Evolutionary conservation across 2,113 vertebrate species (phyloP).

Genomic region (Hyla sarda): DNA sequence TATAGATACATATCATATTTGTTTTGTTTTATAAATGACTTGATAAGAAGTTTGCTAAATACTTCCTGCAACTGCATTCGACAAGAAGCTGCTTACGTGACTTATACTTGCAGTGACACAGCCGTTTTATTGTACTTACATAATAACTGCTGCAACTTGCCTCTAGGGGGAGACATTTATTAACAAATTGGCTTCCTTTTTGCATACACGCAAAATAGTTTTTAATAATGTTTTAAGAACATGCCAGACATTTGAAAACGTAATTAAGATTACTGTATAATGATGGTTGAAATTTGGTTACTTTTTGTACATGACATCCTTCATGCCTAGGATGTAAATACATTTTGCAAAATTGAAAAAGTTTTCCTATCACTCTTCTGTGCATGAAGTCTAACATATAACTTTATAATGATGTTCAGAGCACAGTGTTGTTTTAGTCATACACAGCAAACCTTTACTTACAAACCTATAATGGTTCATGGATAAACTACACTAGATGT

Average conservation of each 20-base stretch:
- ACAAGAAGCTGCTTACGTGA: background rate
- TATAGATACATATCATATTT: too few species aligned
- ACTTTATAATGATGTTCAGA: background rate
- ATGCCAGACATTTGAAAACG: background rate
- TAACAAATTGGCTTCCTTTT: constrained; percentile 12
- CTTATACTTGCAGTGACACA: background rate
- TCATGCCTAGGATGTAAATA: background rate
- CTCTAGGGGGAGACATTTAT: constrained; percentile 47
- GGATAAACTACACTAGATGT: background rate
- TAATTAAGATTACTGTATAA: background rate
- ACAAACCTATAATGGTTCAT: background rate
- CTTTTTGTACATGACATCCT: background rate
- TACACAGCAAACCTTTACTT: background rate
- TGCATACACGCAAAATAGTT: background rate
- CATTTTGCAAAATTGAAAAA: too few species aligned
- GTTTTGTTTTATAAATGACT: too few species aligned
- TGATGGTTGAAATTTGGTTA: background rate
- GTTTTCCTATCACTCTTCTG: background rate
- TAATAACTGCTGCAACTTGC: background rate
- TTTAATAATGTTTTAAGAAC: background rate
- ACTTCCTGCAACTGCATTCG: too few species aligned
- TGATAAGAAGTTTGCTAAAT: background rate
- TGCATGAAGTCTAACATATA: background rate
- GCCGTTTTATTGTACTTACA: background rate
- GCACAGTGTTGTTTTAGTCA: background rate